These are phyloP conservation scores for Calameuta pallipes DNA, from an alignment of 2,888 invertebrate species.

Conservation along the genomic window DNA sequence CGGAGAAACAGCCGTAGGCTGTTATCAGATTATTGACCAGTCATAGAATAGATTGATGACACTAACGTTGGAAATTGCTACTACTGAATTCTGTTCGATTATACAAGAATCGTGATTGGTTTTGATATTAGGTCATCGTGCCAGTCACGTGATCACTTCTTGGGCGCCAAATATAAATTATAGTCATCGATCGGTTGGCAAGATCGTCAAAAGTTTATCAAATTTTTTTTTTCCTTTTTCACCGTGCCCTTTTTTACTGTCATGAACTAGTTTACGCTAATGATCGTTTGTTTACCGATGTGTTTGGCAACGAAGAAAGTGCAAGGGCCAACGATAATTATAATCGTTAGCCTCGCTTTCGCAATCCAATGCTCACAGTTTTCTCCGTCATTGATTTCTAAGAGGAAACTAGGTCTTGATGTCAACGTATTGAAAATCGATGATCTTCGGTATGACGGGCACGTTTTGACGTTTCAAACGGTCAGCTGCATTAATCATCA, in stretches of 20 bases:
- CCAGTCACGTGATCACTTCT: not conserved
- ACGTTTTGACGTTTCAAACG: constrained; percentile 24
- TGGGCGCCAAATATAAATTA: not conserved
- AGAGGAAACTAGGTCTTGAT: constrained; percentile 31
- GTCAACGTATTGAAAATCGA: constrained; percentile 32
- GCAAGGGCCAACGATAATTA: constrained; percentile 19
- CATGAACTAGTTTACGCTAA: not conserved
- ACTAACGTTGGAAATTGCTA: not conserved
- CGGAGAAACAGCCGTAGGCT: not conserved
- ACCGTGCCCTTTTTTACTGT: not conserved
- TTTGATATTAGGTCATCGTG: not conserved
- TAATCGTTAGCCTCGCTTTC: constrained; percentile 54
- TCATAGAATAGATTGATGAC: not conserved
- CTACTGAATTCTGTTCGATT: not conserved
- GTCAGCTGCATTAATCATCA: constrained; percentile 24
- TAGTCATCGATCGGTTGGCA: not conserved
- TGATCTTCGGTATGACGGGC: constrained; percentile 35
- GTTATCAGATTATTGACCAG: not conserved
- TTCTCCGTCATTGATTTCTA: constrained; percentile 36
- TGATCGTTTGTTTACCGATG: not conserved
- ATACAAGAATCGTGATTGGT: not conserved
- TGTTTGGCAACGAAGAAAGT: constrained; percentile 19
- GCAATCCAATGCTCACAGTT: constrained; percentile 42
- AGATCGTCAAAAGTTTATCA: not conserved
- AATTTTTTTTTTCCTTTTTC: no score